Base-by-base conservation (phyloP, 2,113 vertebrate species). In the Xenus cinereus region DNA sequence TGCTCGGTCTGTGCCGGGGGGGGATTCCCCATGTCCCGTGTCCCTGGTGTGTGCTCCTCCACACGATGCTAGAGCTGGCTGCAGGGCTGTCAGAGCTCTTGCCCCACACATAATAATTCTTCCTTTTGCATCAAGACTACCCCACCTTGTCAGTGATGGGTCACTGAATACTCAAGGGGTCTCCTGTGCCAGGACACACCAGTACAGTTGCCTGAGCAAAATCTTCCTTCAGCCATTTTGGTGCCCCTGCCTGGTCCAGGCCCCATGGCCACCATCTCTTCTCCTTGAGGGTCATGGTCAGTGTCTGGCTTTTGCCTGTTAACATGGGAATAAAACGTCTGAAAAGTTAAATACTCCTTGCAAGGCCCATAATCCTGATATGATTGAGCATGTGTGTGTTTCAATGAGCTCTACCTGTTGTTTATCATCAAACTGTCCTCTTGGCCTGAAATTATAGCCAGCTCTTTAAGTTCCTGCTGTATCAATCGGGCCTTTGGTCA, bases 61-160 rank as follows among this genome's bases (percentile, higher is more conserved):
- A 2, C 0, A 0, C 1, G 1, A 26, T 41, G 57, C 1, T 1
- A 77, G n/a, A 37, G 41, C 20, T 63, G 56, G 28, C 54, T 46
- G 17, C n/a, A 41, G 33, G 39, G 39, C 54, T 62, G 10, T 60
- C 39, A n/a, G 39, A 62, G 20, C 13, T 62, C 39, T 76, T 83
- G 30, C 13, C 30, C 46, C 2, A 2, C 54, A 56, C 33, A 7
- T 4, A 41, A 19, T 15, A 41, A 19, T 15, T 48, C 26, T 54
- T 21, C 24, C 20, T 84, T 84, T 56, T 41, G 21, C 4, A 1
- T 64, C 64, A 33, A 71, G n/a, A 27, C 41, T 19, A 23, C 16
- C 21, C 35, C 18, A 41, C 26, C 39, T 62, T 48, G 48, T 48
- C 33, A 15, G 56, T 48, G 56, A 27, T 19, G 48, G 7, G 64